A percentile compares a stretch with the other conserved stretches of the same genome.
phyloP scores from a whole-genome alignment of 2,888 invertebrate species.

The Flexamia atlantica region DNA sequence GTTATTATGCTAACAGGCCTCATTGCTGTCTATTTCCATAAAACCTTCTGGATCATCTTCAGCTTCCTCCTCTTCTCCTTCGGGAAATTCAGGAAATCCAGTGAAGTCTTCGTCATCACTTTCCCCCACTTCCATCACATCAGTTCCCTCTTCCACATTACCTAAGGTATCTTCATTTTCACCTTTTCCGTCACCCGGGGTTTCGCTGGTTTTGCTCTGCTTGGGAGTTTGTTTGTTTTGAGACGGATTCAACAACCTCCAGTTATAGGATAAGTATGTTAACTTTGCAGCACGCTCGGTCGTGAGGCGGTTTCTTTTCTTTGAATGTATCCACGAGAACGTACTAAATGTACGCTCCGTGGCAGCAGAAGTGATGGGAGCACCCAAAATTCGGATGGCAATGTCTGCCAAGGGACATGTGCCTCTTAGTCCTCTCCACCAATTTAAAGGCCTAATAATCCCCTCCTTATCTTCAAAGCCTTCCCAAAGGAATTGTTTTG shows the following conservation, averaged over 20 bases:
- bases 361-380: conserved; percentile 63
- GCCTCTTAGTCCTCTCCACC: conserved; percentile 45
- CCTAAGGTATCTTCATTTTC: conserved; percentile 4
- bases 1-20: neutral
- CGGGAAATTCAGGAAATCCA: neutral
- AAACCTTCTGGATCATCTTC: neutral
- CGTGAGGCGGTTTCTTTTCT: conserved; percentile 69
- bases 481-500: conserved; percentile 59
- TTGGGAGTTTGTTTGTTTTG: neutral
- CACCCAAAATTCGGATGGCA: conserved; percentile 36
- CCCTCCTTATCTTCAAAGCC: neutral
- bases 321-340: conserved; percentile 69
- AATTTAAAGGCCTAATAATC: conserved; percentile 26
- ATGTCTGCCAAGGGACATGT: conserved; percentile 55
- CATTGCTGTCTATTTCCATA: neutral
- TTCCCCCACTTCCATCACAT: conserved; percentile 33
- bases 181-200: neutral
- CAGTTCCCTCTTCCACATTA: neutral
- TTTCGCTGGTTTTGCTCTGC: neutral
- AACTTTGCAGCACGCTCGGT: conserved; percentile 68
- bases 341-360: conserved; percentile 71
- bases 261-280: conserved; percentile 53
- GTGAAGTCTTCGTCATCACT: conserved; percentile 4
- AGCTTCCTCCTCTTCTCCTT: conserved; percentile 1
- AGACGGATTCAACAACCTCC: conserved; percentile 37